Base-by-base conservation (phyloP, 2,797 vertebrate genomes). In the Scolopax bukidnonensis region DNA sequence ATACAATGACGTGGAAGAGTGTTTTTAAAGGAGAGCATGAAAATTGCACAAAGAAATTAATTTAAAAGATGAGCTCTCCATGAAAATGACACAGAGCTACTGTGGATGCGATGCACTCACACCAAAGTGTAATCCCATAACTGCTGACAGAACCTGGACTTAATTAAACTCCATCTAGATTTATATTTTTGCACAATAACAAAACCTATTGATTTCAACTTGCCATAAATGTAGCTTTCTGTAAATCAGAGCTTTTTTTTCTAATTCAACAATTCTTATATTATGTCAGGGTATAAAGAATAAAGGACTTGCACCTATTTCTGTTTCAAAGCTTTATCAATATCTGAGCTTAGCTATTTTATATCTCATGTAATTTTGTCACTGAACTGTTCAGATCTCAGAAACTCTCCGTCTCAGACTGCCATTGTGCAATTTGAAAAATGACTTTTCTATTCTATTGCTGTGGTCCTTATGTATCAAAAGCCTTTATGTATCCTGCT, bases 261-360 rank as follows among this genome's bases (percentile, higher is more conserved):
- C 67, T 94, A 88, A 96, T 95, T 86, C 81, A 88, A 81, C 50
- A 71, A 61, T 84, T 91, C 50, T 67, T 89, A 63, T 75, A 81
- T 86, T 65, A 36, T 81, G 50, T 59, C 80, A 68, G 33, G 7
- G 5, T 25, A 43, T 59, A 65, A 91, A 43, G 82, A 83, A 94
- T 81, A 87, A 65, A 81, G 90, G 81, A 51, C 27, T 54, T 51
- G 83, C 65, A 89, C 75, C 30, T 65, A 6, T 51, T 60, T 43
- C 69, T 76, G 27, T 40, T 93, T 53, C 54, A 54, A 61, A 79
- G 45, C 17, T 75, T 36, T 84, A 75, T 81, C 91, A 90, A 88
- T 91, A 86, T 1, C 61, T 19, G 61, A 50, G n/a, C 27, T 32
- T 15, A 28, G 40, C 33, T 61, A 5, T 24, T 90, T 91, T 47